Evolutionary conservation across 2,888 invertebrate genomes (phyloP).

Genomic region (Dynastes maya): DNA sequence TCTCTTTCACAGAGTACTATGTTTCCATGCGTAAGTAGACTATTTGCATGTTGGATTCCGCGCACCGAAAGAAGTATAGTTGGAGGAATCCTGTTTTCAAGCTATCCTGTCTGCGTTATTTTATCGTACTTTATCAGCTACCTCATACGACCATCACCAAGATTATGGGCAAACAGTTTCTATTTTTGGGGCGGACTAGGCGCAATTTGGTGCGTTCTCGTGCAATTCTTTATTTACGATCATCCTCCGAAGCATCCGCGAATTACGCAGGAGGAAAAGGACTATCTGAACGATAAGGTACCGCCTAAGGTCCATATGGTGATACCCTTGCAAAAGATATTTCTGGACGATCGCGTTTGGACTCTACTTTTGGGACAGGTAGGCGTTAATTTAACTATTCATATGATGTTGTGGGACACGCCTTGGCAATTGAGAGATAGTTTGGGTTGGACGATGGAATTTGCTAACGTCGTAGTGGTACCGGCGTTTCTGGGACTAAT

Average conservation of each 20-base stretch:
- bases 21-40: background rate
- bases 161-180: background rate
- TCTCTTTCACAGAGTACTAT: background rate
- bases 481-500: background rate
- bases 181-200: slow-evolving; percentile 15
- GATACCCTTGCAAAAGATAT: slow-evolving; percentile 9
- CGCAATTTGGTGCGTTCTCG: background rate
- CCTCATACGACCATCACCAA: background rate
- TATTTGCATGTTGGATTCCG: slow-evolving; percentile 3
- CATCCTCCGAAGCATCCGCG: background rate
- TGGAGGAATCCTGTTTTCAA: background rate
- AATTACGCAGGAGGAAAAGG: background rate
- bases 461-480: background rate
- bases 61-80: slow-evolving; percentile 11
- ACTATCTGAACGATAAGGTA: slow-evolving; percentile 1
- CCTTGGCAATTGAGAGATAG: background rate
- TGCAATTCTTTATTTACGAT: background rate
- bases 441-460: background rate
- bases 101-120: background rate
- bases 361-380: slow-evolving; percentile 1
- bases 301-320: background rate
- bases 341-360: background rate
- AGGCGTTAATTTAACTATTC: background rate
- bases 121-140: background rate
- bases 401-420: background rate